Conservation (phyloP, 2,888 invertebrate genomes). For the Xylophagus ater region DNA sequence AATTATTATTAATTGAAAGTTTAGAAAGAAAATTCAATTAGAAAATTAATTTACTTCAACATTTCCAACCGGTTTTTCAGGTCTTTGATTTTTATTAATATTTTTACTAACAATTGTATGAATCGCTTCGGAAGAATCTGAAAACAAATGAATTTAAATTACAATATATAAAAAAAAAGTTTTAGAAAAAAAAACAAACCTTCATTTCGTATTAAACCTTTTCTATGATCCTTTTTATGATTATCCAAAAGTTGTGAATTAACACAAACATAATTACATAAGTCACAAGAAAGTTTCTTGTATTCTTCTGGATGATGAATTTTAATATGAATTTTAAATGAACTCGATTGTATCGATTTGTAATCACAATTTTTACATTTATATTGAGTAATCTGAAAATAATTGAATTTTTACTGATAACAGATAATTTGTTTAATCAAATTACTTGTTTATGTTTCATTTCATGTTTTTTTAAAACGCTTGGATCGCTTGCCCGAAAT, state of each 20-base stretch:
- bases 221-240: slow-evolving; percentile 32
- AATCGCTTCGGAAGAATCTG: slow-evolving; percentile 27
- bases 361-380: slow-evolving; percentile 58
- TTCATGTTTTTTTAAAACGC: slow-evolving; percentile 54
- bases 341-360: slow-evolving; percentile 55
- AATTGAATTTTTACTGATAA: too few species aligned
- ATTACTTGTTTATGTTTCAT: slow-evolving; percentile 45
- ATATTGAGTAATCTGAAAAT: slow-evolving; percentile 40
- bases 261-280: slow-evolving; percentile 31
- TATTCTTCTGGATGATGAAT: slow-evolving; percentile 43
- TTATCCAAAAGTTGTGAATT: slow-evolving; percentile 25
- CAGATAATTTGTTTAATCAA: too few species aligned
- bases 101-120: slow-evolving; percentile 21
- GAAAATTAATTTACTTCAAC: slow-evolving; percentile 23
- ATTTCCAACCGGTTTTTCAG: slow-evolving; percentile 21
- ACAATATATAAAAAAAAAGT: neutral
- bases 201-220: slow-evolving; percentile 29
- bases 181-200: slow-evolving; percentile 17
- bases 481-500: slow-evolving; percentile 64
- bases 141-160: slow-evolving; percentile 6
- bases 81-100: slow-evolving; percentile 18
- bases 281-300: slow-evolving; percentile 29
- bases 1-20: slow-evolving; percentile 9
- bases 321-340: slow-evolving; percentile 51
- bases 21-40: neutral